Conservation (phyloP, 2,797 vertebrate genomes). For the Todus mexicanus region DNA sequence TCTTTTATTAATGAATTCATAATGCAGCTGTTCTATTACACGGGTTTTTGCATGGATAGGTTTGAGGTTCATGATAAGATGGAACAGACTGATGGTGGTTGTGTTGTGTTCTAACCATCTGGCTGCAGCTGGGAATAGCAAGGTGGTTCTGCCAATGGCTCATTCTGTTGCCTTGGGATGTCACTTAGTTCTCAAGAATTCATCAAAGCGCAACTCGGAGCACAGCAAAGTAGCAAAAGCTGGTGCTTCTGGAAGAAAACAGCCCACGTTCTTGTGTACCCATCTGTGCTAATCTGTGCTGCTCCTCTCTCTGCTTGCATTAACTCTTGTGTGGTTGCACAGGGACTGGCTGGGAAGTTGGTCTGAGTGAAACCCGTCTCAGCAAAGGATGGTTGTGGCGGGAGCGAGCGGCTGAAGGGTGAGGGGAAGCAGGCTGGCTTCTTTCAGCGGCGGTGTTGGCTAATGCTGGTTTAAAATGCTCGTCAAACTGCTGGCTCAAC, state of each 20-base stretch:
- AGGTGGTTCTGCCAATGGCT: not conserved
- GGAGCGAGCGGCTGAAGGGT: not conserved
- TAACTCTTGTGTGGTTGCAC: not conserved
- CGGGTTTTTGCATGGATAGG: not conserved
- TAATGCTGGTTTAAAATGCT: not conserved
- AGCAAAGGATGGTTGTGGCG: not conserved
- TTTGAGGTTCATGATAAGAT: not conserved
- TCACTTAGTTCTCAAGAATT: not conserved
- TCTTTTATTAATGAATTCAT: not conserved
- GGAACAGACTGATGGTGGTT: not conserved
- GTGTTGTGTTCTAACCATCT: not conserved
- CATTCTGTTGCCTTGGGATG: not conserved
- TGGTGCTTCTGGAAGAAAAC: not conserved
- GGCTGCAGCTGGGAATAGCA: not conserved
- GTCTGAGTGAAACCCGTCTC: not conserved
- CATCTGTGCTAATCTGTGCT: not conserved
- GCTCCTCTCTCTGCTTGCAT: not conserved
- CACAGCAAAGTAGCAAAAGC: not conserved
- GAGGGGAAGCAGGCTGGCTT: not conserved
- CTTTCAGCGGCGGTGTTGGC: not conserved
- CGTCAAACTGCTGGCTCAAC: not conserved
- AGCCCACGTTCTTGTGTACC: not conserved
- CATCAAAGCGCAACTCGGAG: not conserved
- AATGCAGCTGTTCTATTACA: accelerated
- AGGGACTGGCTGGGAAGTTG: not conserved